A percentile compares a stretch with the other conserved stretches of the same genome.
These are phyloP conservation scores for Epirrhoe alternata DNA, from an alignment of 2,888 invertebrate species.

Conservation along the genomic window DNA sequence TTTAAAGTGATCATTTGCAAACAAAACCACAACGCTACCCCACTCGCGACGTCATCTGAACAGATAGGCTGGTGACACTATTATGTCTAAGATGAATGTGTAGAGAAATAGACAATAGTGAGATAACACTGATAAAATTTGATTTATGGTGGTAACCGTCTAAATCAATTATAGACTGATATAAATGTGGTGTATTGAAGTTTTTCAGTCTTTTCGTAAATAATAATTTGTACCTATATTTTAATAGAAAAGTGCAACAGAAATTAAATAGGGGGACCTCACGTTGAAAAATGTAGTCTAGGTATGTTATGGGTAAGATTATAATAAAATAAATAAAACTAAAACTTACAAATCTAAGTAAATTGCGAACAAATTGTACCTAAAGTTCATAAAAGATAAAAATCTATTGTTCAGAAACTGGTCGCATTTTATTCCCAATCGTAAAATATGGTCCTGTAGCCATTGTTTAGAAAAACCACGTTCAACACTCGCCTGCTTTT, in stretches of 20 bases:
- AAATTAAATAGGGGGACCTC: too few relatives aligned
- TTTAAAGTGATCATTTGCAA: too few relatives aligned
- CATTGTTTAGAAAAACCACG: slow-evolving; percentile 20
- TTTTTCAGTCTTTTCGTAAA: not conserved
- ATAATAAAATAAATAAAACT: not conserved
- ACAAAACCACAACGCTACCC: too few relatives aligned
- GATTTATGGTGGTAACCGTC: slow-evolving; percentile 71
- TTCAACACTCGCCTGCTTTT: slow-evolving; percentile 14
- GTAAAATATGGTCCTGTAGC: slow-evolving; percentile 6
- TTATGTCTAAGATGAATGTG: slow-evolving; percentile 20
- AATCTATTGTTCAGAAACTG: not conserved
- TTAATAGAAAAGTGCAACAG: too few relatives aligned
- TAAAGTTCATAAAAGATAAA: not conserved
- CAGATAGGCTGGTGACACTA: too few relatives aligned
- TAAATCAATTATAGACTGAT: slow-evolving; percentile 68
- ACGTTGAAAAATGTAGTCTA: too few relatives aligned
- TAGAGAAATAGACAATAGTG: slow-evolving; percentile 69
- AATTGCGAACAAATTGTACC: not conserved
- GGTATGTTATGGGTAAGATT: too few relatives aligned
- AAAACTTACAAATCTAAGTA: too few relatives aligned
- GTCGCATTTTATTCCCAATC: not conserved
- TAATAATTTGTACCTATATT: not conserved
- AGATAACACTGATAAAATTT: slow-evolving; percentile 70
- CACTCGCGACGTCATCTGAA: too few relatives aligned
- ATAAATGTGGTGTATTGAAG: not conserved